Evolutionary conservation across 2,888 invertebrate genomes (phyloP).

Genomic region (Cantharis rufa): DNA sequence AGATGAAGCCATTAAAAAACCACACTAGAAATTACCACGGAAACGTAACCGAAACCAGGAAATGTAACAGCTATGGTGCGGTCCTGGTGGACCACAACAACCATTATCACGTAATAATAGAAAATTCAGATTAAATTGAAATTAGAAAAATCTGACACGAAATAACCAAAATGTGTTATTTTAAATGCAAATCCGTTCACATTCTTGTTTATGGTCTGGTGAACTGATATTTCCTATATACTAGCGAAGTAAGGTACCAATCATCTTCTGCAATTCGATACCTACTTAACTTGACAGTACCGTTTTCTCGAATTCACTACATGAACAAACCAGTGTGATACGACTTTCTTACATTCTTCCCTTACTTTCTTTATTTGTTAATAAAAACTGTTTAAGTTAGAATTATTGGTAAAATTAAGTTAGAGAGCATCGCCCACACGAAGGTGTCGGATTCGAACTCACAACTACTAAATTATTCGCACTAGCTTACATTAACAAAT

Average conservation of each 20-base stretch:
- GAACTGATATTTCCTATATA: not conserved
- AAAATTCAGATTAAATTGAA: not conserved
- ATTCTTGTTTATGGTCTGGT: not conserved
- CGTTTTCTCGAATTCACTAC: not conserved
- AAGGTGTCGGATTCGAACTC: not conserved
- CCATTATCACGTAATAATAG: not conserved
- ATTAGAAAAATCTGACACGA: too few species aligned
- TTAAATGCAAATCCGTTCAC: not conserved
- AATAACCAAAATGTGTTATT: not conserved
- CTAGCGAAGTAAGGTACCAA: not conserved
- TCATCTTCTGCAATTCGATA: not conserved
- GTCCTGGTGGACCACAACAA: not conserved
- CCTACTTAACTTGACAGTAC: not conserved
- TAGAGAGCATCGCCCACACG: too few species aligned
- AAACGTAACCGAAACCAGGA: not conserved
- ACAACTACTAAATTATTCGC: not conserved
- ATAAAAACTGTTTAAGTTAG: too few species aligned
- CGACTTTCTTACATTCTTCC: too few species aligned
- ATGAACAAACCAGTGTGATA: too few species aligned
- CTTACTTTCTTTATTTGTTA: too few species aligned
- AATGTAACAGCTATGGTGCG: not conserved
- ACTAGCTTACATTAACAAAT: not conserved
- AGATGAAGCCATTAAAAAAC: not conserved
- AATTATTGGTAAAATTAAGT: too few species aligned
- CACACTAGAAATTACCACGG: not conserved